Percentiles rank a stretch among this genome's conserved stretches.
Evolutionary conservation across 2,113 vertebrate genomes (phyloP).

Genomic region (Camelus bactrianus): DNA sequence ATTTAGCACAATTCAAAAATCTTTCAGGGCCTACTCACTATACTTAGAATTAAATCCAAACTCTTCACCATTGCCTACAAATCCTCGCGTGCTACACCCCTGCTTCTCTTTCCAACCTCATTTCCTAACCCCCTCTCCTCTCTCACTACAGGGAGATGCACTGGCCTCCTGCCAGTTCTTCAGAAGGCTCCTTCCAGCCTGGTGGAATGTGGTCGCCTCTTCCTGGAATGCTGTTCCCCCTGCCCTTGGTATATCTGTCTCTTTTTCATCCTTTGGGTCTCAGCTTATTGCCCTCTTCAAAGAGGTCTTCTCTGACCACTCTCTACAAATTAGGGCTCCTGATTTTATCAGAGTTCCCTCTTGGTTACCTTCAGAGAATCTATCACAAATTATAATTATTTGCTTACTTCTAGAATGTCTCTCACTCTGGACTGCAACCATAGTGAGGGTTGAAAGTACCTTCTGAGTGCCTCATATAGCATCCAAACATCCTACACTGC

Average conservation of each 20-base stretch:
- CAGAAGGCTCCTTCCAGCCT: slow-evolving; percentile 53
- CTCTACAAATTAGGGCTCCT: not conserved
- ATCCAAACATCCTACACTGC: not conserved
- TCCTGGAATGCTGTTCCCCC: slow-evolving; percentile 42
- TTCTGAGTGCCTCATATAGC: not conserved
- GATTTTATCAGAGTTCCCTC: not conserved
- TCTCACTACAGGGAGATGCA: not conserved
- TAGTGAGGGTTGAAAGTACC: not conserved
- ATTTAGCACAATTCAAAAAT: slow-evolving; percentile 50
- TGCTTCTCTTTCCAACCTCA: not conserved
- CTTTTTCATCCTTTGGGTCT: slow-evolving; percentile 38
- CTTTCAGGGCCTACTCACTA: slow-evolving; percentile 17
- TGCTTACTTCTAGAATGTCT: not conserved
- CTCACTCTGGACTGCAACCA: not conserved
- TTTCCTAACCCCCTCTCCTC: slow-evolving; percentile 39
- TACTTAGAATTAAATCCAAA: slow-evolving; percentile 14
- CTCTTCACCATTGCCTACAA: not conserved
- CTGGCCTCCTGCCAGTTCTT: slow-evolving; percentile 55
- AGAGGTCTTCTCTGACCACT: not conserved
- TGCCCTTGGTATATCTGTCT: slow-evolving; percentile 47
- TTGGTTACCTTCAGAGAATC: slow-evolving; percentile 14
- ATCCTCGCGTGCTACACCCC: not conserved
- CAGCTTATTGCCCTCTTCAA: slow-evolving; percentile 49
- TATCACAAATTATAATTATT: not conserved
- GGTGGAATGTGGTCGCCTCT: slow-evolving; percentile 5